Evolutionary conservation across 2,888 invertebrate genomes (phyloP), one percentile per base, ranked within the genome.

Genomic region (Cephus pulcher): DNA sequence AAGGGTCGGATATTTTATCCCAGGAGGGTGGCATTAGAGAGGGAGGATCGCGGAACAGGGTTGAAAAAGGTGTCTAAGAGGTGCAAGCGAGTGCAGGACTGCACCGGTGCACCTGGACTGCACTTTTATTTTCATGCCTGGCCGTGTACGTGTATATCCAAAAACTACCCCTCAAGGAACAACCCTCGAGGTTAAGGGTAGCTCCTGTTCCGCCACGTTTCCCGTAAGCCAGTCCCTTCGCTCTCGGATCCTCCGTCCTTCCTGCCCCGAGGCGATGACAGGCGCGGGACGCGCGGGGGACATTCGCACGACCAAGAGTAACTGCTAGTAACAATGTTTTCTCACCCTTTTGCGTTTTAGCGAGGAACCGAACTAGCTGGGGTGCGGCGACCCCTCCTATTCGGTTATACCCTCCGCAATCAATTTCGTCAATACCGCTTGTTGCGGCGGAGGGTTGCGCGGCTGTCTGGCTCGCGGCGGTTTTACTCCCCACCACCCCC

Each of bases 401-500:
- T 81, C 82, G 80, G 78, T 83, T 88, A 86, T 86, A 88, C 86
- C 84, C 86, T 85, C 87, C 86, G 86, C 89, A 89, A 89, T 89
- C 89, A 89, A 89, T 89, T 89, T 89, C 88, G 88, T 89, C 89
- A 89, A 89, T 89, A 89, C 87, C 87, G 88, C 88, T 89, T 89
- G 89, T 89, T 89, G 88, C 86, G 85, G 88, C 86, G 85, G 88
- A 87, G 85, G 87, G 86, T 84, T 85, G 83, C 80, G 78, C 80
- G 79, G 86, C 83, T 85, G 88, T 85, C 86, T 88, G 85, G 89
- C 88, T 88, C 86, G 88, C 87, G 88, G 89, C 89, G 81, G 82
- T 85, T 85, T 84, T 82, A 82, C 82, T 80, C 82, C 78, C 81
- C 82, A 82, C 33, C 34, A 33, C 6, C 32, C 33, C 32, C 33